Percentiles rank a stretch among this genome's conserved stretches.
These are phyloP conservation scores for Centropristis striata DNA, from an alignment of 2,113 vertebrate genomes.

Conservation along the genomic window DNA sequence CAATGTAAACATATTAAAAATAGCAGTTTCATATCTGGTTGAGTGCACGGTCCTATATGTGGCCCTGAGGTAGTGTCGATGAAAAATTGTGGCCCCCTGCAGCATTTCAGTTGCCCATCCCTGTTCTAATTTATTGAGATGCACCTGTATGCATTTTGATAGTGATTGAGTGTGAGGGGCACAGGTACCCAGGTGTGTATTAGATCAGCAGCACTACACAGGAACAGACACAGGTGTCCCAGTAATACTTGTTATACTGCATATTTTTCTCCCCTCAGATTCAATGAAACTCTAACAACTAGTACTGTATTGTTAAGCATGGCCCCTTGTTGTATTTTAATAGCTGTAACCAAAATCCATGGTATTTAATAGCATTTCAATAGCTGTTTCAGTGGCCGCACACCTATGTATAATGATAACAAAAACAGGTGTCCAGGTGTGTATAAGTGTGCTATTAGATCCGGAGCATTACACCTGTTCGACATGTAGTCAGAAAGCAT, in stretches of 20 bases:
- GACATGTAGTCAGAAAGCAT: not conserved
- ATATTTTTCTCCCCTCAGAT: not conserved
- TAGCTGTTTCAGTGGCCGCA: not conserved
- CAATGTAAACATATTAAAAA: no score
- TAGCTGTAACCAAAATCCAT: not conserved
- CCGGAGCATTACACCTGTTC: not conserved
- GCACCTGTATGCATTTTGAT: no score
- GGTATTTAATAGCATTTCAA: not conserved
- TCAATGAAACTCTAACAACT: not conserved
- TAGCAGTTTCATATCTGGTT: no score
- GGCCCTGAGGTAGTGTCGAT: no score
- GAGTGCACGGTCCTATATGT: no score
- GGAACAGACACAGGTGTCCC: no score
- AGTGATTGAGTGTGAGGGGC: no score
- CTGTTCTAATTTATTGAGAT: no score
- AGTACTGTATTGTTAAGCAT: not conserved
- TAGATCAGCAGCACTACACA: no score
- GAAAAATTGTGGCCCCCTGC: no score
- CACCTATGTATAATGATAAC: not conserved
- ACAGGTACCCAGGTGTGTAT: no score
- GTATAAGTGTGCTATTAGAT: not conserved
- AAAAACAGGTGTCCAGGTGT: not conserved
- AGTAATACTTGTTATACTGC: not conserved
- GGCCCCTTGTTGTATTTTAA: not conserved
- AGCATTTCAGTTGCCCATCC: no score